phyloP scores from a whole-genome alignment of 2,888 invertebrate genomes.

The Mesorhabditis belari region DNA sequence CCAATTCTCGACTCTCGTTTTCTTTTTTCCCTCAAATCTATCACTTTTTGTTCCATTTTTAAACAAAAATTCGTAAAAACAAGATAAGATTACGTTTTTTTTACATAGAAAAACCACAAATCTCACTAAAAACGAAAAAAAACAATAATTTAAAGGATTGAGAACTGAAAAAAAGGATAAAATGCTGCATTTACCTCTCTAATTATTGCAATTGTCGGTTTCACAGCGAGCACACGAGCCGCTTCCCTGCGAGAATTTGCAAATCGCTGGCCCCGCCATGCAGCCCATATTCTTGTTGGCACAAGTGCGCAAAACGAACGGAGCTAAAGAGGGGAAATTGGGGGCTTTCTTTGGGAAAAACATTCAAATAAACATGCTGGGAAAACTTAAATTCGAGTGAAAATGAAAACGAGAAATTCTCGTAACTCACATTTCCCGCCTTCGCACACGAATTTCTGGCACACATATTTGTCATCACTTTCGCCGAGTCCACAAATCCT shows the following conservation, averaged over 20 bases:
- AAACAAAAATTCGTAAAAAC: too few species aligned
- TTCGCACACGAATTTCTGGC: constrained; percentile 46
- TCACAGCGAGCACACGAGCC: constrained; percentile 42
- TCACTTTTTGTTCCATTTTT: too few species aligned
- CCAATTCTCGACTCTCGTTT: too few species aligned
- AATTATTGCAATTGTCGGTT: constrained; percentile 35
- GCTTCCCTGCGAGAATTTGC: constrained; percentile 41
- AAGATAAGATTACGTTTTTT: too few species aligned
- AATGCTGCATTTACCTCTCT: neutral
- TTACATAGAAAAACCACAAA: too few species aligned
- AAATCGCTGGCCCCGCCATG: constrained; percentile 44
- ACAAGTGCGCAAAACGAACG: constrained; percentile 42
- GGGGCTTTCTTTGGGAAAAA: neutral
- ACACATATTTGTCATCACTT: constrained; percentile 33
- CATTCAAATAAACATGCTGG: neutral
- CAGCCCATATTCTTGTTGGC: constrained; percentile 40
- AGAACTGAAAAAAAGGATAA: neutral
- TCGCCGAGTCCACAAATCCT: constrained; percentile 40
- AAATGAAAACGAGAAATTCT: neutral
- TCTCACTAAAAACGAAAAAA: neutral
- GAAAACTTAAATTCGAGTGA: neutral
- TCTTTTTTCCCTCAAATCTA: too few species aligned
- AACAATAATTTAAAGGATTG: neutral
- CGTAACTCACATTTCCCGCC: constrained; percentile 43
- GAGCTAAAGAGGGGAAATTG: constrained; percentile 25